A percentile compares a stretch with the other conserved stretches of the same genome.
Conservation (phyloP, 1,140 invertebrate genomes). For the Bombyx mori region DNA sequence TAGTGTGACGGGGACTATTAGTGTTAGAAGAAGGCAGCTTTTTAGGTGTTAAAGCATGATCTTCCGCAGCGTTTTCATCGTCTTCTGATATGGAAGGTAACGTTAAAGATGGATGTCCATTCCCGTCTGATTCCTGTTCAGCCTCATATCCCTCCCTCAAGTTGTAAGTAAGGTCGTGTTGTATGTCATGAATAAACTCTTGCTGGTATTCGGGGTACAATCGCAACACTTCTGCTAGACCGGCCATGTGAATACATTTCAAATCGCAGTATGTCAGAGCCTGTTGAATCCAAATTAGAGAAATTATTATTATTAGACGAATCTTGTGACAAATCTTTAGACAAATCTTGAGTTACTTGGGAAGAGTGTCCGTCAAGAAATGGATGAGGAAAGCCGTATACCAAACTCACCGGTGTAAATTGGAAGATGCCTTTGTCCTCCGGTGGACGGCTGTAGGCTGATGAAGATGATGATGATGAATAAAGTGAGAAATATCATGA, state of each 20-base stretch:
- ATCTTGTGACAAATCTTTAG: no score
- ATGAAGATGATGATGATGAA: no score
- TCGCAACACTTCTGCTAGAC: slow-evolving; percentile 89
- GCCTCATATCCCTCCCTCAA: slow-evolving; percentile 93
- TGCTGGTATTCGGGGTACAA: slow-evolving; percentile 96
- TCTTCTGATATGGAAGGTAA: slow-evolving; percentile 93
- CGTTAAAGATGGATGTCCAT: slow-evolving; percentile 84
- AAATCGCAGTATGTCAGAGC: slow-evolving; percentile 96
- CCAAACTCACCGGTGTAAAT: no score
- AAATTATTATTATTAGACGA: no score
- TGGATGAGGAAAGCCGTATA: no score
- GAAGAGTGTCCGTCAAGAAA: no score
- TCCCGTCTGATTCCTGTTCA: slow-evolving; percentile 86
- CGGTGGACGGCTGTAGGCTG: no score
- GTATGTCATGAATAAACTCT: slow-evolving; percentile 93
- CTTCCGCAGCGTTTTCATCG: slow-evolving; percentile 88
- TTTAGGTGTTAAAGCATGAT: slow-evolving; percentile 76
- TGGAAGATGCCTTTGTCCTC: no score
- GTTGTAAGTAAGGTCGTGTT: slow-evolving; percentile 96
- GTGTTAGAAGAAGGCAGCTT: slow-evolving; percentile 73
- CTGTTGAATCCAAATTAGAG: slow-evolving; percentile 33
- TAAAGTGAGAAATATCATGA: no score
- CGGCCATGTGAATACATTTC: slow-evolving; percentile 93
- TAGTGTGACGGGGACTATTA: slow-evolving; percentile 77
- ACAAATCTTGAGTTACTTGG: no score